Conservation (phyloP, 2,113 vertebrate genomes). For the Holacanthus passer region DNA sequence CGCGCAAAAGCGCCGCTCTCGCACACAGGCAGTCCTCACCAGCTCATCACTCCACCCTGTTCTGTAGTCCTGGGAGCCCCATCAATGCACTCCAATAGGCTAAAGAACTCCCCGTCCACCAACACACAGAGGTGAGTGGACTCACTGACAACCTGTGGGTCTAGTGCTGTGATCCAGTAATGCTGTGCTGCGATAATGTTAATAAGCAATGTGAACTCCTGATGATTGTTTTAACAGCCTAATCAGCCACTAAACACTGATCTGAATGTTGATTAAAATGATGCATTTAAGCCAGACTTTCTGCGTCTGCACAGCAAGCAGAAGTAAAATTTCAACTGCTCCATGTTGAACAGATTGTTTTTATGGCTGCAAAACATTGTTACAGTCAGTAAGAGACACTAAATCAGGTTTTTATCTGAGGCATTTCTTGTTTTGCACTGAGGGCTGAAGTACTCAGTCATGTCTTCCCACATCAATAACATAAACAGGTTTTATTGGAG, state of each 20-base stretch:
- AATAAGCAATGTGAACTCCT: background rate
- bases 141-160: background rate
- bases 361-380: constrained; percentile 11
- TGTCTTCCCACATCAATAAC: constrained; percentile 4
- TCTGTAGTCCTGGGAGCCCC: constrained; percentile 83
- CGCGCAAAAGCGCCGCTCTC: constrained; percentile 76
- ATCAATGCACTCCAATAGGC: constrained; percentile 84
- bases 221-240: constrained; percentile 10
- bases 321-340: background rate
- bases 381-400: background rate
- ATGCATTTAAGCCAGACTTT: constrained; percentile 7
- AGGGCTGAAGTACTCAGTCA: background rate
- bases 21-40: constrained; percentile 81
- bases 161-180: background rate
- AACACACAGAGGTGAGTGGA: constrained; percentile 83
- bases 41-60: constrained; percentile 83
- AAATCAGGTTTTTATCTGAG: constrained; percentile 1
- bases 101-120: constrained; percentile 84
- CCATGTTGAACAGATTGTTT: constrained; percentile 5
- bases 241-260: constrained; percentile 19
- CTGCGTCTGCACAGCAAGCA: constrained; percentile 6
- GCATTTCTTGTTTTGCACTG: background rate
- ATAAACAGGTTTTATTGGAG: constrained; percentile 6
- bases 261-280: constrained; percentile 22
- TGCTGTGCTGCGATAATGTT: background rate